Base-by-base conservation (phyloP, 1,140 invertebrate species). In the Drosophila prosaltans region DNA sequence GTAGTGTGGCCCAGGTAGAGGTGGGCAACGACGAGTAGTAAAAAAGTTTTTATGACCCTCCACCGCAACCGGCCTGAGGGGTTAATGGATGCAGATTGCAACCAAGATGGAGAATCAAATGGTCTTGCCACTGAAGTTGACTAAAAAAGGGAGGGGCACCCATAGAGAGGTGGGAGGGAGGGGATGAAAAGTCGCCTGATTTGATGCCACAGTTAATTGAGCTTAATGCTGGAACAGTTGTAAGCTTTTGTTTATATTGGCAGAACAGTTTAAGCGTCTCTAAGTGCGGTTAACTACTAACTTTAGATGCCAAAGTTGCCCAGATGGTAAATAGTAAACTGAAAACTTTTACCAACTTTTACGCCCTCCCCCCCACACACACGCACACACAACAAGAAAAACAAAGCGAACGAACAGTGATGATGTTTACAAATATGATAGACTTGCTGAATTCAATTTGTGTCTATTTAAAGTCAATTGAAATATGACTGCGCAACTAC, bases 71-170 rank as follows among this genome's bases (percentile, higher is more conserved):
- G 57, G 43, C 65, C 65, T 28, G 39, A 32, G 61, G 26, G 41
- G 65, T 69, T 81, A 82, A 82, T 78, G 55, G 62, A 66, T 82
- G 75, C 68, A 69, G 61, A 64, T 74, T 71, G 65, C 71, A 74
- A 10, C 45, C 24, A 62, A 51, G 45, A 51, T 4, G 16, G 39
- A 36, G 43, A 51, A 26, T 26, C 45, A 26, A 30, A 11, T 48
- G 41, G 36, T 36, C 32, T 36, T 36, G 32, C 32, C 32, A 36
- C 6, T 36, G 32, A 7, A 36, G 32, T 6, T 36, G 6, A 7
- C 3, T 36, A 36, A 36, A 36, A 36, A 4, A 4, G 28, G 28
- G 28, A 30, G 28, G 28, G 28, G 4, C 2, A 30, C 4, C 4
- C 4, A 4, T 2, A 30, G 24, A 55, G 63, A 16, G 45, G 3